Evolutionary conservation across 1,140 invertebrate species (phyloP).

Genomic region (Calliphora vicina): DNA sequence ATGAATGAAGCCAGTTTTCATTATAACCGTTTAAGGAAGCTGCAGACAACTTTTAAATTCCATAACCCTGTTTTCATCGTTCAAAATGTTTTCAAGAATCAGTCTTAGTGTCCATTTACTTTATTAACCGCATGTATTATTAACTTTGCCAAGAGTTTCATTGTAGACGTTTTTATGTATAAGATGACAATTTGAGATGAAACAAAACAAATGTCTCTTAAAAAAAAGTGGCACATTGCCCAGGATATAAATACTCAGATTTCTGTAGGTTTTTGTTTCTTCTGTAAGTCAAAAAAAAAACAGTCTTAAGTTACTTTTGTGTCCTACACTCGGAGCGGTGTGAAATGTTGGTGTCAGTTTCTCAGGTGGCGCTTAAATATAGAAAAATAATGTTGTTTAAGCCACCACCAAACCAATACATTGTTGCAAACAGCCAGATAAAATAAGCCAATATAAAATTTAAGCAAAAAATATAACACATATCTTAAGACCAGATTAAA

Average conservation of each 20-base stretch:
- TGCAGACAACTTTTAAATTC: too few species aligned
- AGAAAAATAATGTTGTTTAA: background rate
- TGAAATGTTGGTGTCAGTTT: background rate
- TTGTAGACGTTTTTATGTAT: background rate
- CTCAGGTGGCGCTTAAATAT: constrained; percentile 7
- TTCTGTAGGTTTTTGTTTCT: background rate
- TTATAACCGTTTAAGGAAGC: too few species aligned
- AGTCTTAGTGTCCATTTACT: background rate
- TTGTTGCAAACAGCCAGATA: background rate
- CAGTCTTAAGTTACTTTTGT: background rate
- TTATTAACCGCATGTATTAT: background rate
- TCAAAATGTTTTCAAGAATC: background rate
- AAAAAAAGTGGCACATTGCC: background rate
- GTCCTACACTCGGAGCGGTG: background rate
- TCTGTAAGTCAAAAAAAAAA: background rate
- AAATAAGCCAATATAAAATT: background rate
- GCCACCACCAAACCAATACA: background rate
- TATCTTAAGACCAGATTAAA: background rate
- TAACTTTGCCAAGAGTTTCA: background rate
- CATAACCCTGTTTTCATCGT: too few species aligned
- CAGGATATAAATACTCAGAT: constrained; percentile 16
- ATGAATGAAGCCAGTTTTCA: too few species aligned
- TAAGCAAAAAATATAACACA: background rate
- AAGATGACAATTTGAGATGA: background rate
- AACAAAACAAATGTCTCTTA: background rate